phyloP scores from a whole-genome alignment of 2,888 invertebrate species.

The Calameuta idolon region DNA sequence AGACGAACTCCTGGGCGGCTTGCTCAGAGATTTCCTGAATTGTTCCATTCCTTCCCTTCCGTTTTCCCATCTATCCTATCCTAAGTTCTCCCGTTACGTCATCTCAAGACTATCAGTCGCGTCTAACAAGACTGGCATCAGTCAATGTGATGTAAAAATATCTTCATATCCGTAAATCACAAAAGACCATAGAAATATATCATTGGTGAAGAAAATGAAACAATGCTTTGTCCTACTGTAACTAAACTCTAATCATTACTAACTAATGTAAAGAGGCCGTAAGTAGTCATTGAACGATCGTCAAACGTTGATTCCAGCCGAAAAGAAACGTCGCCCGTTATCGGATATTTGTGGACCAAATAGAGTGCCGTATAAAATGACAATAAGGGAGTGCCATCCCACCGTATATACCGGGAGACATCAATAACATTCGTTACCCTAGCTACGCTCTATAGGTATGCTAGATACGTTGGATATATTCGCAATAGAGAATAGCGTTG shows the following conservation, averaged over 20 bases:
- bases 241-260: not conserved
- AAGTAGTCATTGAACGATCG: not conserved
- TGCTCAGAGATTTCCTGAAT: too few species aligned
- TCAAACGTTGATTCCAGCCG: not conserved
- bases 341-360: constrained; percentile 55
- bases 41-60: too few species aligned
- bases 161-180: too few species aligned
- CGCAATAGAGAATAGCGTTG: constrained; percentile 42
- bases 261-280: not conserved
- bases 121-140: too few species aligned
- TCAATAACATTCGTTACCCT: constrained; percentile 63
- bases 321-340: constrained; percentile 42
- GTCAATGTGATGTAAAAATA: too few species aligned
- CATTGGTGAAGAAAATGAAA: not conserved
- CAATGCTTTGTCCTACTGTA: not conserved
- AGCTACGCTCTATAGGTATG: constrained; percentile 17
- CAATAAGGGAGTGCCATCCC: constrained; percentile 55
- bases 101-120: too few species aligned
- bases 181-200: not conserved
- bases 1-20: too few species aligned
- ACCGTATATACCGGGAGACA: constrained; percentile 40
- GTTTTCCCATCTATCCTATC: too few species aligned
- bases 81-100: too few species aligned
- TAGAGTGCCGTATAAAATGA: constrained; percentile 58
- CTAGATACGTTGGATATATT: constrained; percentile 14